phyloP scores from a whole-genome alignment of 2,888 invertebrate species.

The Drosophila ochracea region DNA sequence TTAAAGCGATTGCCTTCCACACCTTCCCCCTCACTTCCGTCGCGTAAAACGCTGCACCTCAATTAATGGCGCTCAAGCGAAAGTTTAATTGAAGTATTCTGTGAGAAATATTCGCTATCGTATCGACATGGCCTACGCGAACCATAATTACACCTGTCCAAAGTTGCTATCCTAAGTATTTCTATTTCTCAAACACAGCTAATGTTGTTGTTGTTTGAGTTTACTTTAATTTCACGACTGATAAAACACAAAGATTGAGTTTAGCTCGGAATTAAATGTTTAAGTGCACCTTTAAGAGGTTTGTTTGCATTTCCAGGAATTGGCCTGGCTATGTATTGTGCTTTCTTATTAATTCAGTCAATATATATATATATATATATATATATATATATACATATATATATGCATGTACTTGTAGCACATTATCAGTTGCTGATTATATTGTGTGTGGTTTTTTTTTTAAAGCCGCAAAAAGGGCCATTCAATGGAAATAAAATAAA shows the following conservation, averaged over 20 bases:
- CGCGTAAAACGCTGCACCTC: constrained; percentile 15
- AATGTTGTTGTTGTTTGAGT: constrained; percentile 37
- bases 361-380: constrained; percentile 25
- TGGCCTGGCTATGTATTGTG: neutral
- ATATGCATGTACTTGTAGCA: constrained; percentile 23
- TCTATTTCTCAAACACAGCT: constrained; percentile 19
- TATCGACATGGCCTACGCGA: constrained; percentile 35
- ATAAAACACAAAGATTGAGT: constrained; percentile 70
- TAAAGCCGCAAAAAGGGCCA: constrained; percentile 62
- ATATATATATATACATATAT: constrained; percentile 3
- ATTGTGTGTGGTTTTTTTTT: constrained; percentile 35
- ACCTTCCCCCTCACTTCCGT: too few species aligned
- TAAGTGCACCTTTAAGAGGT: constrained; percentile 24
- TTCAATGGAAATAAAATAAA: constrained; percentile 60
- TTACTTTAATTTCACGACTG: constrained; percentile 74
- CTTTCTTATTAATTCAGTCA: constrained; percentile 37
- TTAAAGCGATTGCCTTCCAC: constrained; percentile 17
- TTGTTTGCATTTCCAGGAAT: constrained; percentile 1
- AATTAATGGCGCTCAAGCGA: constrained; percentile 73
- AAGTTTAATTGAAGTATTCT: constrained; percentile 74
- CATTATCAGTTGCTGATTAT: constrained; percentile 69
- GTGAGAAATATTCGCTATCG: constrained; percentile 35
- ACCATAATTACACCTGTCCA: constrained; percentile 76
- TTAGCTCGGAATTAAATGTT: constrained; percentile 12
- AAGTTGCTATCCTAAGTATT: constrained; percentile 50